Conservation (phyloP, 2,113 vertebrate genomes). For the Callopanchax toddi region DNA sequence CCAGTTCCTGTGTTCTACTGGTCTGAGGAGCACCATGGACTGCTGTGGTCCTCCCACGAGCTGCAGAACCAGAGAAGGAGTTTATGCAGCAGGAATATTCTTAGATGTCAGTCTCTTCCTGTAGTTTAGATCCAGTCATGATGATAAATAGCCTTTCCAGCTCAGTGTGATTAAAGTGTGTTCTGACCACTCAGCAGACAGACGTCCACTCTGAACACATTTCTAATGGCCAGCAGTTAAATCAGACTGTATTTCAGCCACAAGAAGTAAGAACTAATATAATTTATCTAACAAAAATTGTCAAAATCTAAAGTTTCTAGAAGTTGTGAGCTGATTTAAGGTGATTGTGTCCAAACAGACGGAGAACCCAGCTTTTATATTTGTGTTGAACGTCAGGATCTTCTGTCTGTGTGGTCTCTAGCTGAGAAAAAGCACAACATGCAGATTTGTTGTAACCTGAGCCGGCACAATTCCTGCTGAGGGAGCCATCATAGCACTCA, state of each 20-base stretch:
- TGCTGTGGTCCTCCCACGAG: constrained; percentile 81
- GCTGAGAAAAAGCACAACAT: constrained; percentile 14
- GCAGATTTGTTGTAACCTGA: constrained; percentile 46
- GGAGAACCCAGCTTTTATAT: not conserved
- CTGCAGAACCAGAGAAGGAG: constrained; percentile 58
- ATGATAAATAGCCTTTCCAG: not conserved
- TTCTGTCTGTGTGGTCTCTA: constrained; percentile 3
- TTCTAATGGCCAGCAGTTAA: not conserved
- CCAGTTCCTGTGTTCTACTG: constrained; percentile 78
- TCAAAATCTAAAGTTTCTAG: too few relatives aligned
- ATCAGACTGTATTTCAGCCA: not conserved
- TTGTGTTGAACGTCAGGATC: too few relatives aligned
- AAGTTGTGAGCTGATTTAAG: not conserved
- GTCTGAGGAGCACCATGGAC: constrained; percentile 27
- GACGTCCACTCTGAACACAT: not conserved
- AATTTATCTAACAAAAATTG: too few relatives aligned
- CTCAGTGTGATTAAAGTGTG: not conserved
- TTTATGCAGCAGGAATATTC: not conserved
- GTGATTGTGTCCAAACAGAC: not conserved
- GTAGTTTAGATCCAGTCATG: not conserved
- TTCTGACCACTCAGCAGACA: not conserved
- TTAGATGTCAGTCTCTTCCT: not conserved
- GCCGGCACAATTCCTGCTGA: constrained; percentile 20
- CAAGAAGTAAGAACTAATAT: too few relatives aligned
- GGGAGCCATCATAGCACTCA: constrained; percentile 23